A percentile compares a stretch with the other conserved stretches of the same genome.
Evolutionary conservation across 23 tunicate species (phyloP).

Genomic region (Halocynthia roretzi): DNA sequence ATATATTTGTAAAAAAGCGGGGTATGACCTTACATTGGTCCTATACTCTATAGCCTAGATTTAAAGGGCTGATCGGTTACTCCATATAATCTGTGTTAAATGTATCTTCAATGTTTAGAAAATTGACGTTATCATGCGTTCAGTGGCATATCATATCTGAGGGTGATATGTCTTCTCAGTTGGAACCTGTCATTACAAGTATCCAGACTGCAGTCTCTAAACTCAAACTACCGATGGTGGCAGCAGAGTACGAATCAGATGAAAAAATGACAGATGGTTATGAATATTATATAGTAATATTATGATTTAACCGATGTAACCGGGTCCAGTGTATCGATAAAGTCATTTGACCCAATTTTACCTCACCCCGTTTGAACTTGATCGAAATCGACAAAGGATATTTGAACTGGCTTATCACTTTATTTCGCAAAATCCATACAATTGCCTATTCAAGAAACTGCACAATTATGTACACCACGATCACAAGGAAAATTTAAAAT

Average conservation of each 20-base stretch:
- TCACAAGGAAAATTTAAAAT: background rate
- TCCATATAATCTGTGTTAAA: background rate
- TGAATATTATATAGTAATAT: background rate
- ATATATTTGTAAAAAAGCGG: background rate
- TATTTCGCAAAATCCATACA: background rate
- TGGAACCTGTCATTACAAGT: constrained; percentile 29
- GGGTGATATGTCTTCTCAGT: background rate
- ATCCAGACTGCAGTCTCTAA: constrained; percentile 12
- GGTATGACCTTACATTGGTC: background rate
- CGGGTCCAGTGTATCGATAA: too few relatives aligned
- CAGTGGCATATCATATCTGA: constrained; percentile 71
- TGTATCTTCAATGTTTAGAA: constrained; percentile 20
- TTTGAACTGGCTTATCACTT: background rate
- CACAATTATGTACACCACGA: background rate
- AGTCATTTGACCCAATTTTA: too few relatives aligned
- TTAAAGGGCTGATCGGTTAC: background rate
- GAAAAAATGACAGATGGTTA: background rate
- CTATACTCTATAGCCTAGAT: background rate
- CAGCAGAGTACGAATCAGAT: background rate
- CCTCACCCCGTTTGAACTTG: too few relatives aligned
- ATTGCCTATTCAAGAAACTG: too few relatives aligned
- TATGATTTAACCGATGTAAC: background rate
- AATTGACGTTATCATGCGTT: constrained; percentile 52
- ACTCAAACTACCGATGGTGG: background rate
- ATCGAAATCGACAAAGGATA: too few relatives aligned